Percentiles rank a stretch among this genome's conserved stretches.
Evolutionary conservation across 2,797 vertebrate genomes (phyloP).

Genomic region (Channallabes apus): DNA sequence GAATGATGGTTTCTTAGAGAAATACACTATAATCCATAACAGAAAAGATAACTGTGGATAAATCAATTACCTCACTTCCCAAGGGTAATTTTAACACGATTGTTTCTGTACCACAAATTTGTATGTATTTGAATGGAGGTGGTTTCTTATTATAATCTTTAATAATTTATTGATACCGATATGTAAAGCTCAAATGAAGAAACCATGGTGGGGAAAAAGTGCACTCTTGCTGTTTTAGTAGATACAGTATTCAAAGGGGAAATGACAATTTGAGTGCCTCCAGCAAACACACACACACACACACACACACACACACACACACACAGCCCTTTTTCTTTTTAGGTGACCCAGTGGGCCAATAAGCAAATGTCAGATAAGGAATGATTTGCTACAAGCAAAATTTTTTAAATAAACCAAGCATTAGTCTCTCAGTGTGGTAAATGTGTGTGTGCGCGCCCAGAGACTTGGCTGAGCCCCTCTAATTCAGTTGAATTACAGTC

Average conservation of each 20-base stretch:
- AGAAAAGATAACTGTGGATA: not conserved
- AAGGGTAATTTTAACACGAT: not conserved
- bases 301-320: constrained; percentile 17
- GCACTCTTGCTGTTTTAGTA: not conserved
- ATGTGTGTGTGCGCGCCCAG: constrained; percentile 40
- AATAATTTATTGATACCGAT: not conserved
- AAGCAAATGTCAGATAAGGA: constrained; percentile 76
- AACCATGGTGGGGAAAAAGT: not conserved
- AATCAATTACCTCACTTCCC: not conserved
- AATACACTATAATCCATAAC: not conserved
- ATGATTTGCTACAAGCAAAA: constrained; percentile 77
- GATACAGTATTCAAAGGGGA: not conserved
- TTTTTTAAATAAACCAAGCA: constrained; percentile 77
- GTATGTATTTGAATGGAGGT: not conserved
- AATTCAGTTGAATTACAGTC: constrained; percentile 79
- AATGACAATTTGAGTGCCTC: not conserved
- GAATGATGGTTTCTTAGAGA: not conserved
- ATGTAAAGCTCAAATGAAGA: not conserved
- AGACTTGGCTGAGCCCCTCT: constrained; percentile 61
- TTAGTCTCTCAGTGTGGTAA: constrained; percentile 53
- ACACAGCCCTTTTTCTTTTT: constrained; percentile 20
- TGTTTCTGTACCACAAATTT: not conserved
- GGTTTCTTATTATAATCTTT: not conserved
- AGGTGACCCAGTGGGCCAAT: constrained; percentile 67
- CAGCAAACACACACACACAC: not conserved